Percentiles rank a stretch among this genome's conserved stretches.
Evolutionary conservation across 1,140 invertebrate species (phyloP).

Genomic region (Chrysomallon squamiferum): DNA sequence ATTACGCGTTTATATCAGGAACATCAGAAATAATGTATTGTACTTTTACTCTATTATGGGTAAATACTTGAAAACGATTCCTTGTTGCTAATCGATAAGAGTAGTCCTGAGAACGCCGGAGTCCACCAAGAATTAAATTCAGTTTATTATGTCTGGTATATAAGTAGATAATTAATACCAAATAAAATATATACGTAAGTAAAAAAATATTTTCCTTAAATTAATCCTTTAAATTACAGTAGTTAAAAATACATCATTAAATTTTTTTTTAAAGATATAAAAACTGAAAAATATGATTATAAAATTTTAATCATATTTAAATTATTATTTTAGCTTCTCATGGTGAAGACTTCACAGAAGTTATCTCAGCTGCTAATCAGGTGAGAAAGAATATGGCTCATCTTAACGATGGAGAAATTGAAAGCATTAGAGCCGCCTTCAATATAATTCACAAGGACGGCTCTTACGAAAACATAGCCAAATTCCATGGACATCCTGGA

Average conservation of each 20-base stretch:
- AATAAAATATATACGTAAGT: too few species aligned
- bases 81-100: constrained; percentile 6
- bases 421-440: constrained; percentile 28
- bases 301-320: too few species aligned
- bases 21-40: constrained; percentile 1
- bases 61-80: neutral
- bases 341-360: constrained; percentile 11
- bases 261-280: neutral
- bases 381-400: constrained; percentile 18
- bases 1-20: constrained; percentile 13
- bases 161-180: neutral
- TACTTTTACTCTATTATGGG: neutral
- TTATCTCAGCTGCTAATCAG: constrained; percentile 13
- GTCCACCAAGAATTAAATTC: too few species aligned
- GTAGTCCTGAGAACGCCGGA: too few species aligned
- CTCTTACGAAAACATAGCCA: constrained; percentile 26
- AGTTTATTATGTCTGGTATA: neutral
- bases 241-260: neutral
- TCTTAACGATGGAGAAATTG: constrained; percentile 23
- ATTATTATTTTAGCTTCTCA: neutral
- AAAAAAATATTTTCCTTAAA: neutral
- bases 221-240: neutral
- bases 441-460: constrained; percentile 19
- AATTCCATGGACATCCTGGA: constrained; percentile 29
- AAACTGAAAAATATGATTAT: neutral